Evolutionary conservation across 2,888 invertebrate genomes (phyloP).

Genomic region (Diaperis boleti): DNA sequence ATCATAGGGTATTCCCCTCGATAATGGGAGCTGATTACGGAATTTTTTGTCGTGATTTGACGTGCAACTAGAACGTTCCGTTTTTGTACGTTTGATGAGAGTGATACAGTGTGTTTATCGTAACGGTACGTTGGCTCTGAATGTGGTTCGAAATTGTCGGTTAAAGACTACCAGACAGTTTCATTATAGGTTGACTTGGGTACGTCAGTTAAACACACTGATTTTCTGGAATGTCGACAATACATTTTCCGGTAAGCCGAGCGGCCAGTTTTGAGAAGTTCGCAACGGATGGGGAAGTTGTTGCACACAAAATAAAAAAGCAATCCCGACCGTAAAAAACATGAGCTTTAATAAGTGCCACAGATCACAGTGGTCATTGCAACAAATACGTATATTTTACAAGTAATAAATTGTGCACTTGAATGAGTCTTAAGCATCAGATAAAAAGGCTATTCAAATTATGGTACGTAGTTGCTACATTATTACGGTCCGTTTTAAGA

Average conservation of each 20-base stretch:
- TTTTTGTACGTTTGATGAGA: slow-evolving; percentile 37
- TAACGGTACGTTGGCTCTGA: slow-evolving; percentile 46
- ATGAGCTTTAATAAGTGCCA: too few relatives aligned
- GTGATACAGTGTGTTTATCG: slow-evolving; percentile 44
- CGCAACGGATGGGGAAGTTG: not conserved
- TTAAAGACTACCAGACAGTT: slow-evolving; percentile 48
- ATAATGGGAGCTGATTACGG: slow-evolving; percentile 34
- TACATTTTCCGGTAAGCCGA: slow-evolving; percentile 21
- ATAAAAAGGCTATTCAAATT: too few relatives aligned
- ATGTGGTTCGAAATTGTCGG: slow-evolving; percentile 47
- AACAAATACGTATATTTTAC: too few relatives aligned
- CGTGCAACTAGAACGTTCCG: slow-evolving; percentile 28
- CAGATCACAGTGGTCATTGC: too few relatives aligned
- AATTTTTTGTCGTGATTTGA: slow-evolving; percentile 34
- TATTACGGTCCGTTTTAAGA: too few relatives aligned
- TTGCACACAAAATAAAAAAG: too few relatives aligned
- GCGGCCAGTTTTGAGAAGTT: slow-evolving; percentile 12
- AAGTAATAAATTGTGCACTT: too few relatives aligned
- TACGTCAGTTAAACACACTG: slow-evolving; percentile 45
- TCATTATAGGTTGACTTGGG: slow-evolving; percentile 47
- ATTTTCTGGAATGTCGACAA: slow-evolving; percentile 41
- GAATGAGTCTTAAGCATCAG: too few relatives aligned
- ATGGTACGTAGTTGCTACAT: too few relatives aligned
- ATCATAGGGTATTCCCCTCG: slow-evolving; percentile 36
- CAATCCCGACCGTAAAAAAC: too few relatives aligned